A percentile compares a stretch with the other conserved stretches of the same genome.
phyloP scores from a whole-genome alignment of 1,140 invertebrate genomes.

The Aphaenogaster floridana region DNA sequence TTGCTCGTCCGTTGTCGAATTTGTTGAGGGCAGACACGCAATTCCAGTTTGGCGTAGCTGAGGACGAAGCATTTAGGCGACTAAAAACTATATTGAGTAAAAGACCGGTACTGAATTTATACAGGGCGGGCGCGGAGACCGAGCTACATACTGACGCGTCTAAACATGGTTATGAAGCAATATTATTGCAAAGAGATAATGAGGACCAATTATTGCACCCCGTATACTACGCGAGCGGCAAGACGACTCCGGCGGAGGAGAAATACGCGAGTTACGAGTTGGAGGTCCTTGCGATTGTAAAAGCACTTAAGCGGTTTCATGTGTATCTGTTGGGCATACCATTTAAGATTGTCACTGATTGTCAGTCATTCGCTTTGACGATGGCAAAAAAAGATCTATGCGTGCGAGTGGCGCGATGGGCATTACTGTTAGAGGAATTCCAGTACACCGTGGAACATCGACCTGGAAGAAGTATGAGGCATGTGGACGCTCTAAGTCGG shows the following conservation, averaged over 20 bases:
- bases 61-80: neutral
- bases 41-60: neutral
- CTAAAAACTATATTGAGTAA: neutral
- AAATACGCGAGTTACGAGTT: conserved; percentile 2
- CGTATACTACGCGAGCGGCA: conserved; percentile 10
- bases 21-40: neutral
- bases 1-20: neutral
- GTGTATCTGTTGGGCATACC: too few species aligned
- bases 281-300: neutral
- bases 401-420: too few species aligned
- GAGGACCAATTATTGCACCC: neutral
- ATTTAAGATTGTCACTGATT: too few species aligned
- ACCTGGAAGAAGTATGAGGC: too few species aligned
- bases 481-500: too few species aligned
- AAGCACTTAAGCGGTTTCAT: too few species aligned
- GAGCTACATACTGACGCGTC: neutral
- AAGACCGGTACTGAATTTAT: neutral
- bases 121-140: neutral
- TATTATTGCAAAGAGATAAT: neutral
- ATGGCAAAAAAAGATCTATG: too few species aligned
- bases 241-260: neutral
- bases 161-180: neutral
- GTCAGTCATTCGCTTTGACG: too few species aligned
- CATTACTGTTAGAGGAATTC: too few species aligned
- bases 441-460: too few species aligned